Evolutionary conservation across 2,888 invertebrate genomes (phyloP), one percentile per base, ranked within the genome.

Genomic region (Calliphora vomitoria): DNA sequence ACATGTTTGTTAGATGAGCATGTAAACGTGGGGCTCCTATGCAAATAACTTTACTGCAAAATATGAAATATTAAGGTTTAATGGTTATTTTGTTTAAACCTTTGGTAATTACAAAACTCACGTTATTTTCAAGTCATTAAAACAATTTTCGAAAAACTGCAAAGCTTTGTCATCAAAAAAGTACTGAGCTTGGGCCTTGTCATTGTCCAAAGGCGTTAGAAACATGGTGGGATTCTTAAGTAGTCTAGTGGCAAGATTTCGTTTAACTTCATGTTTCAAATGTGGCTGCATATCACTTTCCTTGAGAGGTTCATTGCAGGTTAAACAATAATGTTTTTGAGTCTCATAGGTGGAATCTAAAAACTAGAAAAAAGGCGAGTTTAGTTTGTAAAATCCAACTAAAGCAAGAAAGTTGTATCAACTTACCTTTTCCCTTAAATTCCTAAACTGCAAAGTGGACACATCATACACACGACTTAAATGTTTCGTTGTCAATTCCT

Each of bases 161-260:
- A 96, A 94, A 38, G 97, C 95, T 87, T 95, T 95, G 88, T 95
- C 94, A 2, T 96, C 95, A 93, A 98, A 98, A 90, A 98, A 95
- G 93, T 97, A 98, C 93, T 98, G 98, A 0, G 98, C 98, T 93
- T 98, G 97, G 35, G 96, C 96, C 89, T 97, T 96, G 72, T 97
- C 95, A 93, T 97, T 95, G 66, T 96, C 95, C 15, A 97, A 91
- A 0, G 97, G 95, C 41, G 95, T 94, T 11, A 98, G 92, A 91
- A 97, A 95, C 80, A 95, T 94, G 0, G 96, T 96, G 0, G 97
- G 97, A 89, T 95, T 94, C 3, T 91, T 90, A 31, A 97, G 92
- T 88, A 95, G 94, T 88, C 96, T 94, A 90, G 96, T 95, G 0
- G 94, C 94, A 8, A 97, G 90, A 35, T 94, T 94, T 44, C 93